Evolutionary conservation across 2,113 vertebrate species (phyloP).

Genomic region (Carassius auratus): DNA sequence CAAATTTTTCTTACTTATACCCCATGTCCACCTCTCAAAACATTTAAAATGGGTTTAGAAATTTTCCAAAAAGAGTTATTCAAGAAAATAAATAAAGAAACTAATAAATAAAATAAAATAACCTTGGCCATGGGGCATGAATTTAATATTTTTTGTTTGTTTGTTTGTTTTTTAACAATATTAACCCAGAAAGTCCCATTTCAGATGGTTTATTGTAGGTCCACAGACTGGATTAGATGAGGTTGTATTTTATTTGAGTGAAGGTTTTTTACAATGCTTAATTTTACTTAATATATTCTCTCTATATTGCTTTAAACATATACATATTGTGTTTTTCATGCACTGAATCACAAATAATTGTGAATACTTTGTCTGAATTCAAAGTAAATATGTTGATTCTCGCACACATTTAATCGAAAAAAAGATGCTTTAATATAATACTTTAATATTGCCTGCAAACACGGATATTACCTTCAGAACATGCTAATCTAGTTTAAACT

Average conservation of each 20-base stretch:
- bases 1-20: background rate
- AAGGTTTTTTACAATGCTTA: background rate
- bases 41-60: background rate
- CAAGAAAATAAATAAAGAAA: background rate
- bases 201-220: background rate
- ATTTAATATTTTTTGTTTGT: background rate
- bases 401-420: background rate
- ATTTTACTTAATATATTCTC: background rate
- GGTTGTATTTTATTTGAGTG: background rate
- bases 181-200: background rate
- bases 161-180: background rate
- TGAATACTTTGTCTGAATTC: too few species aligned
- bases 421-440: background rate
- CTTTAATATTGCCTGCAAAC: background rate
- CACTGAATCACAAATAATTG: background rate
- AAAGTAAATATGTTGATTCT: background rate
- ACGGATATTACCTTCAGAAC: background rate
- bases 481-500: background rate
- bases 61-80: background rate
- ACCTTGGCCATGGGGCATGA: background rate
- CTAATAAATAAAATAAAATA: background rate
- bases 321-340: background rate
- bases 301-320: background rate
- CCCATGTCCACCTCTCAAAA: background rate
- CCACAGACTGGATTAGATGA: background rate